phyloP scores from a whole-genome alignment of 2,888 invertebrate genomes.

The Melanostoma mellinum region DNA sequence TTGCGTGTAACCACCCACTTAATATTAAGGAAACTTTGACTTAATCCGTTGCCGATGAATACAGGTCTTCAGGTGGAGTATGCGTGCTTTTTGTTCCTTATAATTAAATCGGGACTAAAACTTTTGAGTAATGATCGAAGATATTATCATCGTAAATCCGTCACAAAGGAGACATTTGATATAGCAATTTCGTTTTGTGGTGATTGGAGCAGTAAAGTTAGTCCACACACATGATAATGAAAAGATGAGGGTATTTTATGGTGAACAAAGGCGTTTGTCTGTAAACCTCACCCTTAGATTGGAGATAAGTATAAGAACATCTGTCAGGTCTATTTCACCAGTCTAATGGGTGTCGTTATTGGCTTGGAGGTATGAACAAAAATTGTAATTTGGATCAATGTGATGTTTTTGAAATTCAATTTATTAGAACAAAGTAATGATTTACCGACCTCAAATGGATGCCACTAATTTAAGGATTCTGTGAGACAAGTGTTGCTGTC shows the following conservation, averaged over 20 bases:
- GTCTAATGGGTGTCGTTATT: no score
- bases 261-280: not conserved
- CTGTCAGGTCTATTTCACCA: no score
- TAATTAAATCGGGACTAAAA: slow-evolving; percentile 59
- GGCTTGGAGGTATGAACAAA: no score
- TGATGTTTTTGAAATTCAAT: not conserved
- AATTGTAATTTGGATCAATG: no score
- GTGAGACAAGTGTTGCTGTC: no score
- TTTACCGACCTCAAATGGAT: no score
- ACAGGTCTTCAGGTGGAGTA: slow-evolving; percentile 28
- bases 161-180: slow-evolving; percentile 35
- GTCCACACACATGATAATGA: not conserved
- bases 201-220: slow-evolving; percentile 14
- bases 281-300: no score
- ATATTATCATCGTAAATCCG: slow-evolving; percentile 44
- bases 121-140: slow-evolving; percentile 56
- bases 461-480: no score
- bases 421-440: not conserved
- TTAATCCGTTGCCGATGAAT: slow-evolving; percentile 11
- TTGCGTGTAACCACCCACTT: slow-evolving; percentile 56
- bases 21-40: slow-evolving; percentile 45
- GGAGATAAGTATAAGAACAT: no score
- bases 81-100: slow-evolving; percentile 36
- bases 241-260: not conserved
- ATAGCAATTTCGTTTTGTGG: slow-evolving; percentile 24